A percentile compares a stretch with the other conserved stretches of the same genome.
Evolutionary conservation across 2,888 invertebrate genomes (phyloP).

Genomic region (Chironomus tentans): DNA sequence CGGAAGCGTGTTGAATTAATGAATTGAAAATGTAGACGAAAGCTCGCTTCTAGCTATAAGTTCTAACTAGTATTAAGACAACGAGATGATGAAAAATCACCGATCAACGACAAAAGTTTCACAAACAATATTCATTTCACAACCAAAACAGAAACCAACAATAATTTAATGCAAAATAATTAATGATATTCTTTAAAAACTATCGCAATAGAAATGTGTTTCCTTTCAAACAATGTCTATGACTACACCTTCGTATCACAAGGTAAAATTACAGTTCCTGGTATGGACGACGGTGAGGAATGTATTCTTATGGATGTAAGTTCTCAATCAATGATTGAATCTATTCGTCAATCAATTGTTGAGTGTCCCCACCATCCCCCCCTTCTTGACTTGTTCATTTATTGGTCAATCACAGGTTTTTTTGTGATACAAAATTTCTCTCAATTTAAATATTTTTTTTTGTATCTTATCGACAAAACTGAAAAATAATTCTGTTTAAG

Average conservation of each 20-base stretch:
- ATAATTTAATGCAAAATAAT: background rate
- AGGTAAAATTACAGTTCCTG: conserved; percentile 93
- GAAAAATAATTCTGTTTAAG: background rate
- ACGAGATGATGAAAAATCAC: conserved; percentile 12
- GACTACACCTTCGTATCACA: conserved; percentile 92
- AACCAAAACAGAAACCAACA: too few relatives aligned
- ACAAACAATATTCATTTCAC: background rate
- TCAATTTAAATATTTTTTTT: too few relatives aligned
- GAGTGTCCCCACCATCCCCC: background rate
- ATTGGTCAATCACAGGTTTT: background rate
- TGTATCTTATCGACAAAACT: background rate
- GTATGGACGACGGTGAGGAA: conserved; percentile 94
- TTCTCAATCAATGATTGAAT: conserved; percentile 34
- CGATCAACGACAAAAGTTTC: background rate
- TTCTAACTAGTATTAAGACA: background rate
- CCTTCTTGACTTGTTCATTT: background rate
- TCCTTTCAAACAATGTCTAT: conserved; percentile 78
- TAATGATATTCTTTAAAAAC: background rate
- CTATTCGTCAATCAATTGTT: background rate
- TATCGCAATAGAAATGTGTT: conserved; percentile 57
- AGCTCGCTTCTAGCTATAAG: conserved; percentile 39
- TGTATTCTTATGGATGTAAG: conserved; percentile 81
- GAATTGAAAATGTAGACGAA: conserved; percentile 27
- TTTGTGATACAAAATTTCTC: too few relatives aligned
- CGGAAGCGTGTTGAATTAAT: conserved; percentile 28